Evolutionary conservation across 2,113 vertebrate genomes (phyloP), one percentile per base, ranked within the genome.

Genomic region (Eublepharis macularius): DNA sequence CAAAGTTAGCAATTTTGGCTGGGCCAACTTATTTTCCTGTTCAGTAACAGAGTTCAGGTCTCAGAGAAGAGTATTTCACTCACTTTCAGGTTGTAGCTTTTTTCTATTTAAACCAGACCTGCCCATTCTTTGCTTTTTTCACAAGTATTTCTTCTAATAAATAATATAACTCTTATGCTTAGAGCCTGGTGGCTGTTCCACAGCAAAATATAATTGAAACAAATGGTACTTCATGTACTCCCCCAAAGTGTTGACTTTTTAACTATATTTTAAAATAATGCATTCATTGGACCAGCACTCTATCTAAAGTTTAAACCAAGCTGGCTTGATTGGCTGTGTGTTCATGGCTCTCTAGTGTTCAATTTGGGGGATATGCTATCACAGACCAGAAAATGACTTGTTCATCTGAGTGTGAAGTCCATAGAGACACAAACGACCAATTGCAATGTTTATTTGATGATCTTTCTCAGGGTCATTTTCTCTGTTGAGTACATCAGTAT

Each of bases 381-480:
- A 8, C 49, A 49, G 84, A 86, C 41, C 54, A 86, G 77, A 86
- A 86, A 86, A 86, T 86, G 78, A 74, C 69, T 74, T 86, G 77
- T 80, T 86, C 77, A 86, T 65, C 78, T 74, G 54, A 80, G 77
- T 86, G 77, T 86, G 84, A 86, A 80, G 69, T 74, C 69, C 70
- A 74, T 34, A 80, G 84, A 86, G 84, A 80, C 69, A 39, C 54
- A 86, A 73, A 73, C 51, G 24, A 80, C 68, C 70, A 80, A 74
- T 32, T 80, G 57, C 51, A 86, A 79, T 80, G 77, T 86, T 80
- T 80, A 72, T 74, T 86, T 86, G 77, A 80, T 24, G 21, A 80
- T 79, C 51, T 85, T 80, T 80, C 47, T 39, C 84, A 80, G 77
- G 77, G 68, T 74, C 84, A 66, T 74, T 86, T 80, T 80, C 54